Evolutionary conservation across 2,888 invertebrate genomes (phyloP).

Genomic region (Leptinotarsa juncta): DNA sequence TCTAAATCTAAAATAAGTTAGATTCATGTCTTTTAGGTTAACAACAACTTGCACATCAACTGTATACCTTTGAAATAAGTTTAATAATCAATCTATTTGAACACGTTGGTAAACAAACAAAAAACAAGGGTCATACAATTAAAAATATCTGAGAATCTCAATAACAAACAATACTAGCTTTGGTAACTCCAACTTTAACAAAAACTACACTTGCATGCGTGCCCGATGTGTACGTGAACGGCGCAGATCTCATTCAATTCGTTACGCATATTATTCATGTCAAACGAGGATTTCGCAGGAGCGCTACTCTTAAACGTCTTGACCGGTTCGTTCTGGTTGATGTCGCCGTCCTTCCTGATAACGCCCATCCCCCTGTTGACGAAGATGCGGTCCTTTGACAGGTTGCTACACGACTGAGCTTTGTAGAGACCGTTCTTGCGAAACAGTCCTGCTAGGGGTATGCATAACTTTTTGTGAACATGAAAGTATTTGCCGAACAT

Average conservation of each 20-base stretch:
- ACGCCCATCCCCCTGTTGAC: constrained; percentile 59
- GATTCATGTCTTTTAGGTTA: constrained; percentile 41
- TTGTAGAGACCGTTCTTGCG: constrained; percentile 71
- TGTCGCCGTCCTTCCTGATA: constrained; percentile 67
- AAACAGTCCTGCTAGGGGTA: constrained; percentile 71
- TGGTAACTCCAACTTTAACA: constrained; percentile 62
- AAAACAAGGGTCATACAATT: constrained; percentile 31
- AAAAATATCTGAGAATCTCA: constrained; percentile 40
- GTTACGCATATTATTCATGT: constrained; percentile 64
- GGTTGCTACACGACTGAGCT: constrained; percentile 74
- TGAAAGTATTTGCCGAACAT: constrained; percentile 77
- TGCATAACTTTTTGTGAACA: constrained; percentile 74
- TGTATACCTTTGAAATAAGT: constrained; percentile 29
- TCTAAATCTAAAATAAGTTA: constrained; percentile 42
- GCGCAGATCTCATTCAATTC: constrained; percentile 69
- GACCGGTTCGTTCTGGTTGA: constrained; percentile 68
- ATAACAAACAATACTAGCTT: constrained; percentile 41
- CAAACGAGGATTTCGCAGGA: constrained; percentile 55
- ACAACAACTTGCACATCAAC: constrained; percentile 39
- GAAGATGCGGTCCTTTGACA: constrained; percentile 66
- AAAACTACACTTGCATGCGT: constrained; percentile 71
- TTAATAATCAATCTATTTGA: constrained; percentile 32
- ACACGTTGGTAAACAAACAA: constrained; percentile 39
- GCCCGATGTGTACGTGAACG: constrained; percentile 70
- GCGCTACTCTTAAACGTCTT: constrained; percentile 34